A percentile compares a stretch with the other conserved stretches of the same genome.
These are phyloP conservation scores for Hirundo rustica DNA, from an alignment of 2,797 vertebrate species.

Conservation along the genomic window DNA sequence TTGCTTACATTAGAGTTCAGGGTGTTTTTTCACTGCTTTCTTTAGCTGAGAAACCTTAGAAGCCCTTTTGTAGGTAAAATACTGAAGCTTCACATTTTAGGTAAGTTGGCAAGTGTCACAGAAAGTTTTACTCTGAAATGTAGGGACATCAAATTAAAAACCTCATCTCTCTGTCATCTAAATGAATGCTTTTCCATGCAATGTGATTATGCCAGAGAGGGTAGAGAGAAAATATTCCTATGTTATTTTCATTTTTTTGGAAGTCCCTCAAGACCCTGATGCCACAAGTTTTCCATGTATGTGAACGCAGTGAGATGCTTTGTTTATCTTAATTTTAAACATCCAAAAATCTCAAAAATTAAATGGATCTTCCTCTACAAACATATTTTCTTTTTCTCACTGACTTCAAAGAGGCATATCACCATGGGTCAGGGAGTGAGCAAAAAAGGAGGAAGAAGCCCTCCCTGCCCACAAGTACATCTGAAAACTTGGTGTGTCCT, in stretches of 20 bases:
- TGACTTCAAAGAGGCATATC: not conserved
- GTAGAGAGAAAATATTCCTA: not conserved
- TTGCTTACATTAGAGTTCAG: not conserved
- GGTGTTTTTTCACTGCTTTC: not conserved
- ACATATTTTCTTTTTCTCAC: not conserved
- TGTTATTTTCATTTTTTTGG: not conserved
- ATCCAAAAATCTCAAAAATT: not conserved
- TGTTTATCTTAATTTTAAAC: not conserved
- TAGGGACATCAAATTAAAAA: not conserved
- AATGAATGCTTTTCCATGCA: not conserved
- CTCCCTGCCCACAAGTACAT: not conserved
- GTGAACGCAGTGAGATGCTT: not conserved
- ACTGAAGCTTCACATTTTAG: not conserved
- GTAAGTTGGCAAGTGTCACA: not conserved
- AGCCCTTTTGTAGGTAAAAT: not conserved
- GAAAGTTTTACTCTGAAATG: not conserved
- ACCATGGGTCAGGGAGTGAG: not conserved
- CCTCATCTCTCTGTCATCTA: not conserved
- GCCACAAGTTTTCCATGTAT: not conserved
- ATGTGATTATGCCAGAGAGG: not conserved
- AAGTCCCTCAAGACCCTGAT: not conserved
- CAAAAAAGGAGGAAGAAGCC: not conserved
- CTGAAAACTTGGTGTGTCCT: not conserved
- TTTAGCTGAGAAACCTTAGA: not conserved
- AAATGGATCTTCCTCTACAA: not conserved